Evolutionary conservation across 1,140 invertebrate species (phyloP), one percentile per base, ranked within the genome.

Genomic region (Liolophura sinensis): DNA sequence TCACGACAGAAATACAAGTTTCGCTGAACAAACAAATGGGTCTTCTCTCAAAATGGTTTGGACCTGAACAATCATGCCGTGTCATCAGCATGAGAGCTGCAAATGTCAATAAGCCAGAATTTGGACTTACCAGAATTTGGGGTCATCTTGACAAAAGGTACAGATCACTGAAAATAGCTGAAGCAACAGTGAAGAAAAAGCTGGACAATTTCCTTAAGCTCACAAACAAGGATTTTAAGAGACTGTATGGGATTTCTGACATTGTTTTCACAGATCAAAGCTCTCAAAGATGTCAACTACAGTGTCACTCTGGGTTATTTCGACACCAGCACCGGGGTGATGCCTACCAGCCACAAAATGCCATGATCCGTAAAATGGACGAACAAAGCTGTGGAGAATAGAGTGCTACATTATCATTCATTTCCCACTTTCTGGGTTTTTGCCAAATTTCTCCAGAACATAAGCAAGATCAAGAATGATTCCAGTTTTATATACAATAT

Each of bases 371-470:
- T 59, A 18, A 75, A 73, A 64, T 75, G 69, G 71, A 71, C 47
- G 27, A 49, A 40, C 20, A 25, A 31, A n/a, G 71, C 68, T 24
- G 15, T 52, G 1, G 65, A 60, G 11, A 71, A 73, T 57, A 75
- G 73, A 48, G 40, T 25, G 24, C 7, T 27, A 48, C 20, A 68
- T 54, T 20, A 60, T 50, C 59, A 60, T 11, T 1, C 59, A 25
- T 73, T 65, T 60, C 73, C 73, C 46, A 70, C 68, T 9, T 72
- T 72, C 54, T 50, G 49, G 4, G 47, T 60, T n/a, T 69, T 74
- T 47, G 25, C 54, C 12, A 49, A 68, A n/a, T 74, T 72, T 20
- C 54, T 70, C 7, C 18, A 61, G 20, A 52, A 68, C 6, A 58
- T 63, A 25, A 51, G 25, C 46, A 24, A 22, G 4, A 70, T 60